Evolutionary conservation across 2,113 vertebrate genomes (phyloP).

Genomic region (Ariopsis seemanni): DNA sequence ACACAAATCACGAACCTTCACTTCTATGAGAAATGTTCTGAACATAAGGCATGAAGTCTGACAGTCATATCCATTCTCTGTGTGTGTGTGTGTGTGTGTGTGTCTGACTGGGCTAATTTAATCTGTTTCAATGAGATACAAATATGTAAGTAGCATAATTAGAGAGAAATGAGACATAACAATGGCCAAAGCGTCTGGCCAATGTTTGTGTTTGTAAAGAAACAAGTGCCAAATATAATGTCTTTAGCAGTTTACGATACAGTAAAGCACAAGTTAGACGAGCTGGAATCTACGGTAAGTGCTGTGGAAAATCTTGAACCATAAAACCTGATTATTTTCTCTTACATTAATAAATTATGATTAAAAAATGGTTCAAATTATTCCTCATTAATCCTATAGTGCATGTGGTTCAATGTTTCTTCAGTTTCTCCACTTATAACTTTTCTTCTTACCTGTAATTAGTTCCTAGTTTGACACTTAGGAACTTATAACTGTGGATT

Average conservation of each 20-base stretch:
- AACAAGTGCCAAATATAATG: not conserved
- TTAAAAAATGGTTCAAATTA: not conserved
- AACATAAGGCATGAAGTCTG: not conserved
- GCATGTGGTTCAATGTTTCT: not conserved
- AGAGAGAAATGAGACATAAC: not conserved
- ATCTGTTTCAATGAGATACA: not conserved
- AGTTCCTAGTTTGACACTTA: not conserved
- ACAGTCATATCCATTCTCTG: not conserved
- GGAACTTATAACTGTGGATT: not conserved
- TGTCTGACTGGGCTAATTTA: not conserved
- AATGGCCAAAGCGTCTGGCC: not conserved
- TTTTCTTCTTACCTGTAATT: not conserved
- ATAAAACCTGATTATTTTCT: not conserved
- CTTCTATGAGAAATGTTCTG: not conserved
- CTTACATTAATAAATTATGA: not conserved
- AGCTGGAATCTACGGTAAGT: not conserved
- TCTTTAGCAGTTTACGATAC: not conserved
- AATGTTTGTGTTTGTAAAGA: not conserved
- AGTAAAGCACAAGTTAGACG: not conserved
- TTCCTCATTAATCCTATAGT: not conserved
- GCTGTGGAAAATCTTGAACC: not conserved
- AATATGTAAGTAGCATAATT: not conserved
- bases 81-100: not conserved
- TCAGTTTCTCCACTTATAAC: not conserved
- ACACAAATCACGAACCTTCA: not conserved